Evolutionary conservation across 2,888 invertebrate species (phyloP).

Genomic region (Drosophila longiperda): DNA sequence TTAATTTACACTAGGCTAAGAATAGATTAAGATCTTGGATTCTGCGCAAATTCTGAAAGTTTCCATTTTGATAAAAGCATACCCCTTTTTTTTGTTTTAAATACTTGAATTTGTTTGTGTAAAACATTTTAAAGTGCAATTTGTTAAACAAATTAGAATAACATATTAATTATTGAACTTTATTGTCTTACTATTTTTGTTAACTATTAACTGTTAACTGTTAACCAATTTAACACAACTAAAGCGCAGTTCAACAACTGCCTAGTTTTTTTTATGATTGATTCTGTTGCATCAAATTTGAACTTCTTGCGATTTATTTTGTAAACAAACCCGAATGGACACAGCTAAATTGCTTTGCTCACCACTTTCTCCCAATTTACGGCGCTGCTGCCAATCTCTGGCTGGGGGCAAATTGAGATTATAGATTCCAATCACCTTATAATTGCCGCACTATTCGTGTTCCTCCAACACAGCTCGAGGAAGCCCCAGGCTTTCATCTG

Average conservation of each 20-base stretch:
- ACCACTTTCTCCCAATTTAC: conserved; percentile 61
- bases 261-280: neutral
- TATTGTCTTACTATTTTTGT: neutral
- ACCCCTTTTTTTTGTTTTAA: neutral
- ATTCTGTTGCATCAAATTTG: neutral
- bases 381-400: conserved; percentile 33
- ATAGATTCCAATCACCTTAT: conserved; percentile 59
- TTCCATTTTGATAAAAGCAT: neutral
- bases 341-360: conserved; percentile 22
- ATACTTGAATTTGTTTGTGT: neutral
- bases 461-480: conserved; percentile 5
- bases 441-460: conserved; percentile 54
- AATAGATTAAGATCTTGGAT: neutral
- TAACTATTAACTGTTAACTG: too few relatives aligned
- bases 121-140: neutral
- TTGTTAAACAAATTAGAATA: neutral
- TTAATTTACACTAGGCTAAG: neutral
- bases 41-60: neutral
- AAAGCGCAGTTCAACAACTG: neutral
- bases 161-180: neutral
- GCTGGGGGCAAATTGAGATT: conserved; percentile 42
- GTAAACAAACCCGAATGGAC: neutral
- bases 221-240: neutral
- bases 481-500: conserved; percentile 40
- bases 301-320: conserved; percentile 30